Percentiles rank a stretch among this genome's conserved stretches.
Conservation (phyloP, 2,797 vertebrate species). For the Loris lydekkerianus region DNA sequence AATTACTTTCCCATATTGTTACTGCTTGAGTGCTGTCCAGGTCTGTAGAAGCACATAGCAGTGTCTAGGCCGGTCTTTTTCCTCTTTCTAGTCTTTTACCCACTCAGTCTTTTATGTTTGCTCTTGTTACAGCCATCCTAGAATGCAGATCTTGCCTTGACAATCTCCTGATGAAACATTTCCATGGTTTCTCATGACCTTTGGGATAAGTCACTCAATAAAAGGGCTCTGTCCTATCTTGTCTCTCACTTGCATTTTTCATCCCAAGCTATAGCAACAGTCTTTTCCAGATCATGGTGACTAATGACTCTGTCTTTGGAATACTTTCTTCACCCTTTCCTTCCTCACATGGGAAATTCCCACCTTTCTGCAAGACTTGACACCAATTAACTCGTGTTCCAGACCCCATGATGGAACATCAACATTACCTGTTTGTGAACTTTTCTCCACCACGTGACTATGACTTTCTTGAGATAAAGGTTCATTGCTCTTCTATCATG, state of each 20-base stretch:
- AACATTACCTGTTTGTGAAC: background rate
- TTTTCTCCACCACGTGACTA: background rate
- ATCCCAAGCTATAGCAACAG: background rate
- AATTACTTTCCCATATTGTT: fast-evolving
- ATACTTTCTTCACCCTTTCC: background rate
- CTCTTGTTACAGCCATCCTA: background rate
- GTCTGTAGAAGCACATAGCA: background rate
- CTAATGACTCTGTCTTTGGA: background rate
- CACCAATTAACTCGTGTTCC: background rate
- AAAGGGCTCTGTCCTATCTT: too few species aligned
- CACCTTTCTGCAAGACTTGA: background rate
- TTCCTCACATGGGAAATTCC: background rate
- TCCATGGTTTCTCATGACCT: background rate
- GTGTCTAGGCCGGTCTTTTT: background rate
- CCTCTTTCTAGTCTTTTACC: background rate
- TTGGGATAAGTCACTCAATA: background rate
- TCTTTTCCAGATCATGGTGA: background rate
- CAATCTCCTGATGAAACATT: background rate
- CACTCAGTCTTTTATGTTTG: background rate
- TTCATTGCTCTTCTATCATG: background rate
- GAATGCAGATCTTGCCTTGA: background rate
- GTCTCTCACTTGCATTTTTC: background rate
- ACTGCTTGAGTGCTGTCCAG: too few species aligned
- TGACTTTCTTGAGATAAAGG: background rate
- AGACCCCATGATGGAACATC: background rate